Evolutionary conservation across 2,113 vertebrate species (phyloP).

Genomic region (Caloenas nicobarica): DNA sequence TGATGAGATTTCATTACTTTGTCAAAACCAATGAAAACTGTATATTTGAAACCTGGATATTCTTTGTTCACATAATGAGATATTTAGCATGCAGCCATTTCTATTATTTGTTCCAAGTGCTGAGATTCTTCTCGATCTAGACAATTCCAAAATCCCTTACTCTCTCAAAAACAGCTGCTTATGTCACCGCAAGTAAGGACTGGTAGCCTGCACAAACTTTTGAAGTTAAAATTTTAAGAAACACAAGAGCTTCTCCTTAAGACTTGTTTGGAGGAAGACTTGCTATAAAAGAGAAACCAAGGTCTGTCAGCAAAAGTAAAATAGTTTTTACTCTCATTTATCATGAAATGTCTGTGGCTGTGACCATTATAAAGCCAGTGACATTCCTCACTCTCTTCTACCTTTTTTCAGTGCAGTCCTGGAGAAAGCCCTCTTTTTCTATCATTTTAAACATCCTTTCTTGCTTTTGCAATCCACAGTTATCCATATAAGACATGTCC

Average conservation of each 20-base stretch:
- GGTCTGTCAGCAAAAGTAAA: background rate
- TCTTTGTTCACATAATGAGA: background rate
- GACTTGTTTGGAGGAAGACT: background rate
- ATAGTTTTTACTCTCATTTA: background rate
- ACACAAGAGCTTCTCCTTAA: background rate
- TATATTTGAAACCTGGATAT: background rate
- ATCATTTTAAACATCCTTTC: background rate
- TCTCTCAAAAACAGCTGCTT: background rate
- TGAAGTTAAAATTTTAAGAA: background rate
- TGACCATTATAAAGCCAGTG: background rate
- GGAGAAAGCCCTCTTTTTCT: background rate
- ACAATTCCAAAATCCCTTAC: background rate
- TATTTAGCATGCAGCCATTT: background rate
- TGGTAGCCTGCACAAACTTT: background rate
- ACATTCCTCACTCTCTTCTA: background rate
- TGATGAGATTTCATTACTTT: background rate
- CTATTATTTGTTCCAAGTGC: rapidly evolving
- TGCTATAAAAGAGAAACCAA: background rate
- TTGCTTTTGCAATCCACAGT: background rate
- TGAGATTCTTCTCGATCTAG: background rate
- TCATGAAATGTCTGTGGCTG: background rate
- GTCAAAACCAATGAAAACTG: background rate
- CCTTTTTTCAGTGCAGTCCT: background rate
- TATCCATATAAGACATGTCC: background rate
- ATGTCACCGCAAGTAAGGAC: background rate